Conservation (phyloP, 2,888 invertebrate genomes). For the Brenthis hecate region DNA sequence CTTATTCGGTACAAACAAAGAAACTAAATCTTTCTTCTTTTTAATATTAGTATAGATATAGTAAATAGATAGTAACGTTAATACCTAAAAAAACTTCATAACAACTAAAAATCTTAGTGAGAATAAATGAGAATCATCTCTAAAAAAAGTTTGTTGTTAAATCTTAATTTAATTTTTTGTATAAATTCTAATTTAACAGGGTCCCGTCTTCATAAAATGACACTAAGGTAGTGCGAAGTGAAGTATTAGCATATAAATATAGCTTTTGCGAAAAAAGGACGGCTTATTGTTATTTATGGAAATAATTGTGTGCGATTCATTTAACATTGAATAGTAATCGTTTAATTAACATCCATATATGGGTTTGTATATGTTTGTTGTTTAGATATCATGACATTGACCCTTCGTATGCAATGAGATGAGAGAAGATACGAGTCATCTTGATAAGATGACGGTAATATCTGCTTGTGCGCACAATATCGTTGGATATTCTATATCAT, state of each 20-base stretch:
- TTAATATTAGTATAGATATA: no score
- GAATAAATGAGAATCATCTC: no score
- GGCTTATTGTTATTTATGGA: conserved; percentile 32
- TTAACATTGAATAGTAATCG: conserved; percentile 6
- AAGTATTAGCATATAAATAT: conserved; percentile 34
- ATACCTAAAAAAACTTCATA: no score
- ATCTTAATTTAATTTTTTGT: not conserved
- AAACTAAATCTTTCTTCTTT: no score
- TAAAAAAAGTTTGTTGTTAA: no score
- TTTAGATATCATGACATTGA: not conserved
- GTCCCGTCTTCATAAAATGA: not conserved
- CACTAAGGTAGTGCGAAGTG: conserved; percentile 10
- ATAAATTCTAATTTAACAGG: conserved; percentile 6
- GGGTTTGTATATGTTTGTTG: not conserved
- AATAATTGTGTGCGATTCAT: conserved; percentile 17
- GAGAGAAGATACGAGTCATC: not conserved
- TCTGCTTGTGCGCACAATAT: not conserved
- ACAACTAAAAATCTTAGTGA: no score
- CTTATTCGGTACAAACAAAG: no score
- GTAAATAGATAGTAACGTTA: no score
- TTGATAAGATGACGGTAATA: not conserved
- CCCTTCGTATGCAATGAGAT: not conserved
- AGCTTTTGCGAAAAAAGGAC: conserved; percentile 32
- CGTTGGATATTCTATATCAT: no score
- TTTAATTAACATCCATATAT: not conserved